A percentile compares a stretch with the other conserved stretches of the same genome.
Evolutionary conservation across 2,113 vertebrate species (phyloP).

Genomic region (Sarotherodon lohbergeri): DNA sequence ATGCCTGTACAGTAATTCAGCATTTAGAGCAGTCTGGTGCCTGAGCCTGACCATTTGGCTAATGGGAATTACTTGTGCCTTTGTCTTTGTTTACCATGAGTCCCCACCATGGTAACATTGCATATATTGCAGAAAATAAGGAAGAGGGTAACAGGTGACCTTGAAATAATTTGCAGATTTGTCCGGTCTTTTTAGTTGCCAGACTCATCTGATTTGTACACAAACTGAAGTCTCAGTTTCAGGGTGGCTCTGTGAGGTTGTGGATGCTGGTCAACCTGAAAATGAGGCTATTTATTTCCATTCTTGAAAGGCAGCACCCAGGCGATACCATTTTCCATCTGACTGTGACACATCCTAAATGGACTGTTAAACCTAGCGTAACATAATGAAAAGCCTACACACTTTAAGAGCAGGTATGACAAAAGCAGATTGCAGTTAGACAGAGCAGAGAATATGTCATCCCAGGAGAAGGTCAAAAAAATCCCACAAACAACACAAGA

Average conservation of each 20-base stretch:
- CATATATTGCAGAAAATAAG: not conserved
- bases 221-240: not conserved
- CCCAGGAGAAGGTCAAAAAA: slow-evolving; percentile 40
- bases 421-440: slow-evolving; percentile 19
- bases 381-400: slow-evolving; percentile 8
- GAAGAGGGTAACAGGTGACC: not conserved
- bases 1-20: not conserved
- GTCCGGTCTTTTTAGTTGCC: not conserved
- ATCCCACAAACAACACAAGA: slow-evolving; percentile 30
- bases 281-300: not conserved
- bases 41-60: not conserved
- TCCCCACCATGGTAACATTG: not conserved
- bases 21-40: not conserved
- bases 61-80: accelerated
- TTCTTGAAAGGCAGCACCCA: not conserved
- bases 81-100: not conserved
- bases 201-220: not conserved
- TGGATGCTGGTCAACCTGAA: slow-evolving; percentile 8
- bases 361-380: not conserved
- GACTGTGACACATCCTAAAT: slow-evolving; percentile 4
- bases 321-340: slow-evolving; percentile 1
- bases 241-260: not conserved
- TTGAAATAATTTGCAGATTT: not conserved
- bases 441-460: slow-evolving; percentile 35
- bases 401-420: slow-evolving; percentile 16